Evolutionary conservation across 2,113 vertebrate genomes (phyloP), one percentile per base, ranked within the genome.

Genomic region (Vulpes ferrilata): DNA sequence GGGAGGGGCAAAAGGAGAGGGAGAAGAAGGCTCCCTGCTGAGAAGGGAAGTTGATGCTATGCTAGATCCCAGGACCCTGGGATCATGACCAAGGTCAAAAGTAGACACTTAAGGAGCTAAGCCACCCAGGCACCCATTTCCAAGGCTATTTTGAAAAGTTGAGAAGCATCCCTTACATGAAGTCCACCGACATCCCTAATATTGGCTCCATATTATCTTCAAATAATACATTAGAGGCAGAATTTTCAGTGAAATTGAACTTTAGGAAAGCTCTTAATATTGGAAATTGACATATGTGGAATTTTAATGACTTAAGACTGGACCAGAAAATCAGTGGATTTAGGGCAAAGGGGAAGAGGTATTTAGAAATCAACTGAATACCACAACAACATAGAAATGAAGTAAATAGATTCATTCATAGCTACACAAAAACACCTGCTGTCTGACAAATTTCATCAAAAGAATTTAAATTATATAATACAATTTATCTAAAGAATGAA

Each of bases 311-410:
- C n/a, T 84, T 79, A 69, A 43, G 53, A 0, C 51, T 93, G 7
- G 5, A 1, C 9, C 83, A 25, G 7, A 94, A 88, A 85, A 67
- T 25, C 80, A 22, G 23, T 8, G 88, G 27, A 59, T 74, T 73
- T 43, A 96, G 17, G 30, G 0, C 55, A 38, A 91, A 85, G 11
- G 2, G 27, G 10, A 79, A 67, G 13, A 7, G 48, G 4, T 0
- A 16, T 85, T 96, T 88, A 57, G 55, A 93, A 94, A 88, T 84
- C 32, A 87, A 48, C 32, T 60, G 38, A 87, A 3, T 65, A 64
- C 5, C 11, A 95, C 2, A 83, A 10, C 19, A 81, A 67, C 11
- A 51, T 8, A 80, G 10, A 94, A 92, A 78, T 84, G 10, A 97
- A 57, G 4, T 74, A 51, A 43, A 43, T 51, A 57, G 5, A 7